Conservation (phyloP, 2,113 vertebrate species). For the Odontophorus gujanensis region DNA sequence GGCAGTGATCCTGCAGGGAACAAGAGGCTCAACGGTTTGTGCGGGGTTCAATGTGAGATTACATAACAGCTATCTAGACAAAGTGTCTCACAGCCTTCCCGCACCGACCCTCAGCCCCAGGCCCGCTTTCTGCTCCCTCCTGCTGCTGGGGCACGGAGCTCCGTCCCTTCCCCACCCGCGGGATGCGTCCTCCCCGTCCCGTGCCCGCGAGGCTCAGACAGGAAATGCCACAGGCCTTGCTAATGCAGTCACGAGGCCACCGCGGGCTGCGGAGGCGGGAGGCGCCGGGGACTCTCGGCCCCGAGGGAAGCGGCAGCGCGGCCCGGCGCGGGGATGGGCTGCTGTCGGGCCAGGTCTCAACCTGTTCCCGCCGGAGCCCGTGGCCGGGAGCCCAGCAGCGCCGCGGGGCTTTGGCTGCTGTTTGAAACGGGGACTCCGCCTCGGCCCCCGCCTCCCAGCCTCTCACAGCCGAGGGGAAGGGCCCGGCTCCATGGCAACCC, state of each 20-base stretch:
- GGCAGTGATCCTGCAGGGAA: not conserved
- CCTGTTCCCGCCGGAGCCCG: not conserved
- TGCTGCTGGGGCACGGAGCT: not conserved
- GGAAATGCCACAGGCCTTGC: conserved; percentile 40
- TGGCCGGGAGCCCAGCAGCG: not conserved
- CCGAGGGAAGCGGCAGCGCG: not conserved
- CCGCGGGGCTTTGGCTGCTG: not conserved
- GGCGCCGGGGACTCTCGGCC: not conserved
- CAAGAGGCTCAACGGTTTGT: not conserved
- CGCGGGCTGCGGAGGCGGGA: not conserved
- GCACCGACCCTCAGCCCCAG: not conserved
- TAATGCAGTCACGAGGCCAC: not conserved
- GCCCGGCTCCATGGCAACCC: not conserved
- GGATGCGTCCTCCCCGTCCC: not conserved
- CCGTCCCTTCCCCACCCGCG: not conserved
- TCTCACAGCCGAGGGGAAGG: conserved; percentile 10
- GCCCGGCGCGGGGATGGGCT: not conserved
- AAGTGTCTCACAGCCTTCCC: not conserved
- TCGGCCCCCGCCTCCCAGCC: not conserved
- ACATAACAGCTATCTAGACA: not conserved
- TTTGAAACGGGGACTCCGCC: conserved; percentile 50
- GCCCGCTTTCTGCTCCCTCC: not conserved
- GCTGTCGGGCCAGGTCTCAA: not conserved
- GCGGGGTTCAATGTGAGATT: not conserved
- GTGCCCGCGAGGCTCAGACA: not conserved